Evolutionary conservation across 2,797 vertebrate genomes (phyloP).

Genomic region (Meriones psammophilus): DNA sequence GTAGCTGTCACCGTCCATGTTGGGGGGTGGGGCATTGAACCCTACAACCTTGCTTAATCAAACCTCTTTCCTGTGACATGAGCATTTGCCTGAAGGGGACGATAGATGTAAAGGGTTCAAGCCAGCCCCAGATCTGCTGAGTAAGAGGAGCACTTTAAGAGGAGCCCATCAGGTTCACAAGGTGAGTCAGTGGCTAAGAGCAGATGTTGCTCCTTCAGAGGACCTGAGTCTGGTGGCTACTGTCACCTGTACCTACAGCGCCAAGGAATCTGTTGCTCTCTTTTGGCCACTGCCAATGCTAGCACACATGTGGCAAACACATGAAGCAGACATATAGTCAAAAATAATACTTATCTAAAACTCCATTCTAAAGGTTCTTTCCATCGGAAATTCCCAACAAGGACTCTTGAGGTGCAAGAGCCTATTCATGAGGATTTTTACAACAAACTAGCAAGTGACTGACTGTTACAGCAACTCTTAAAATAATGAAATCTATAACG

Average conservation of each 20-base stretch:
- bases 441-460: neutral
- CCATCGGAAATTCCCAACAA: neutral
- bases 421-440: neutral
- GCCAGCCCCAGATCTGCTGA: neutral
- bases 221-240: neutral
- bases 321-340: neutral
- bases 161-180: neutral
- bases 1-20: neutral
- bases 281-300: neutral
- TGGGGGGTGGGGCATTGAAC: neutral
- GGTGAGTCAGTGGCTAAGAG: neutral
- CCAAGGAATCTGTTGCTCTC: neutral
- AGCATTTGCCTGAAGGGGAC: neutral
- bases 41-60: neutral
- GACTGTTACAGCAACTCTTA: neutral
- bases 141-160: constrained; percentile 14
- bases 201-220: neutral
- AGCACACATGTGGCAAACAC: neutral
- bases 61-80: neutral
- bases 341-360: neutral
- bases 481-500: neutral
- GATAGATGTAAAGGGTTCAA: neutral
- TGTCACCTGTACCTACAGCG: neutral
- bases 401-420: neutral
- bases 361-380: neutral